Conservation (phyloP, 2,797 vertebrate genomes). For the Cyprinodon diabolis region DNA sequence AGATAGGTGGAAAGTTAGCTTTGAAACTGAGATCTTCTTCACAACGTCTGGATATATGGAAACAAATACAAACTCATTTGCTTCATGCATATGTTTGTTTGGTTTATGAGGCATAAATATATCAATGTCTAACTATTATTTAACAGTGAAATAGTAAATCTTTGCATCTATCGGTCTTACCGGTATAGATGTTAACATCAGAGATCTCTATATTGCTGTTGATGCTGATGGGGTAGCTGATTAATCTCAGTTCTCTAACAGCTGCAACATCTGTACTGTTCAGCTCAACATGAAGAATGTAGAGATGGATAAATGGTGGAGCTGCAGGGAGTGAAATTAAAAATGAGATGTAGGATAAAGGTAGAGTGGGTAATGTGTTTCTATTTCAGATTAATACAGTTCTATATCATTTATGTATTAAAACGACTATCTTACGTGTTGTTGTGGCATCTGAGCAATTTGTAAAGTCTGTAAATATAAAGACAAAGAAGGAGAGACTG, state of each 20-base stretch:
- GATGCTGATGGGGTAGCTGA: conserved; percentile 33
- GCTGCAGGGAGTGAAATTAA: conserved; percentile 7
- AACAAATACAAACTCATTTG: too few species aligned
- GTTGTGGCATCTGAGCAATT: background rate
- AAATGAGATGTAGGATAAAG: background rate
- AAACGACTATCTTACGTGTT: background rate
- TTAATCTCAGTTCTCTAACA: conserved; percentile 29
- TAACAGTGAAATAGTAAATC: too few species aligned
- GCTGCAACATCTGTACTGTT: conserved; percentile 20
- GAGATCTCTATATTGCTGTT: conserved; percentile 18
- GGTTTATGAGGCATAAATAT: too few species aligned
- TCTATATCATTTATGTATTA: too few species aligned
- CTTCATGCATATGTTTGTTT: too few species aligned
- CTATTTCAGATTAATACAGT: too few species aligned
- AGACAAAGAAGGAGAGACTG: background rate
- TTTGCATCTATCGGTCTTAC: conserved; percentile 13
- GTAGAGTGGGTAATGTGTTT: too few species aligned
- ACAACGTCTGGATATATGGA: too few species aligned
- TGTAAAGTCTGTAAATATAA: background rate
- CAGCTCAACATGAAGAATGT: conserved; percentile 42
- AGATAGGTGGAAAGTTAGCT: too few species aligned
- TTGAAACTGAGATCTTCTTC: too few species aligned
- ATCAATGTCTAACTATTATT: too few species aligned
- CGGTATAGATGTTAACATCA: conserved; percentile 36
- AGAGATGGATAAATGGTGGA: conserved; percentile 19